phyloP scores from a whole-genome alignment of 2,888 invertebrate species.

The Ochlodes sylvanus region DNA sequence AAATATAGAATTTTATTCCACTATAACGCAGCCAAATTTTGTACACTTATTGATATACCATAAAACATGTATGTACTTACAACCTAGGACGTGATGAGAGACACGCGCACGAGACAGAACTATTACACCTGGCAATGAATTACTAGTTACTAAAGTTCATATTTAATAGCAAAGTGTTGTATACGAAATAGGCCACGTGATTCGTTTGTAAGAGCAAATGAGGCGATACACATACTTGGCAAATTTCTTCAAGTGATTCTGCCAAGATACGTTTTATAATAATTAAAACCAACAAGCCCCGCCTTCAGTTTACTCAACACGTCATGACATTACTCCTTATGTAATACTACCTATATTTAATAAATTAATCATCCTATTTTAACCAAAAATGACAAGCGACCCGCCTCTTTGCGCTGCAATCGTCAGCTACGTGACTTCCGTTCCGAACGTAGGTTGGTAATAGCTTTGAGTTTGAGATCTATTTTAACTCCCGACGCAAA shows the following conservation, averaged over 20 bases:
- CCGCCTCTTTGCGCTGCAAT: background rate
- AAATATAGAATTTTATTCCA: background rate
- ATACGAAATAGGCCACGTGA: constrained; percentile 3
- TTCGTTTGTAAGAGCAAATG: constrained; percentile 11
- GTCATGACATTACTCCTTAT: constrained; percentile 17
- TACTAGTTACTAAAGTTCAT: too few species aligned
- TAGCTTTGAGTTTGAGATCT: too few species aligned
- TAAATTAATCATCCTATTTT: background rate
- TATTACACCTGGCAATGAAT: background rate
- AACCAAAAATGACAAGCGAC: too few species aligned
- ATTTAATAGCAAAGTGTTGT: background rate
- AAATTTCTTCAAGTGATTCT: constrained; percentile 16
- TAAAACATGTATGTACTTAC: background rate
- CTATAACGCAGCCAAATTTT: background rate
- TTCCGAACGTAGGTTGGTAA: too few species aligned
- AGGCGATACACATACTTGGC: constrained; percentile 28
- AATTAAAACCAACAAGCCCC: constrained; percentile 14
- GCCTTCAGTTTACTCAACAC: background rate
- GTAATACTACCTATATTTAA: background rate
- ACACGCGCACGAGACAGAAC: background rate
- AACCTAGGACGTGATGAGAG: background rate
- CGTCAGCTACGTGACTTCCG: too few species aligned
- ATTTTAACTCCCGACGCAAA: too few species aligned
- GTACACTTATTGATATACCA: background rate
- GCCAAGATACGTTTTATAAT: constrained; percentile 19